phyloP scores from a whole-genome alignment of 2,888 invertebrate species.

The Erebia aethiops region DNA sequence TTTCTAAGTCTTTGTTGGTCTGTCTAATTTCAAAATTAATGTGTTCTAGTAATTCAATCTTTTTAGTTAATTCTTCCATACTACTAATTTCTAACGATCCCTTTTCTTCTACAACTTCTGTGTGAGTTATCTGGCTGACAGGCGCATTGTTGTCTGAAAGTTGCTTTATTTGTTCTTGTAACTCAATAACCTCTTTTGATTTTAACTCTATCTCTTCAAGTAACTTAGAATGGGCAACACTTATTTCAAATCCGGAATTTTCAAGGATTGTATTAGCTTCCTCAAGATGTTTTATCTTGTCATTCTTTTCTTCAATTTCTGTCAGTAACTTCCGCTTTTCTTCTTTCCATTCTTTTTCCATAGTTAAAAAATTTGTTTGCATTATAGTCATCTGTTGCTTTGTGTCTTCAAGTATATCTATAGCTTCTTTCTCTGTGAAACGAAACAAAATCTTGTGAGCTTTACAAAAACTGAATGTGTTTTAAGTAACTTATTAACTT shows the following conservation, averaged over 20 bases:
- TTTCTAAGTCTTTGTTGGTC: conserved; percentile 80
- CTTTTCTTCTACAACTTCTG: conserved; percentile 82
- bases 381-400: conserved; percentile 91
- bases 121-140: conserved; percentile 51
- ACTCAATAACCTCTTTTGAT: conserved; percentile 67
- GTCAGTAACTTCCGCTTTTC: conserved; percentile 83
- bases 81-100: conserved; percentile 76
- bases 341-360: conserved; percentile 87
- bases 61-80: conserved; percentile 71
- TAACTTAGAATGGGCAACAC: conserved; percentile 79
- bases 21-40: conserved; percentile 79
- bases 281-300: conserved; percentile 80
- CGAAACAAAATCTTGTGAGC: conserved; percentile 12
- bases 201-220: conserved; percentile 78
- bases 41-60: conserved; percentile 80
- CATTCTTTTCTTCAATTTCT: conserved; percentile 82
- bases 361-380: conserved; percentile 89
- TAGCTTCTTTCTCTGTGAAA: conserved; percentile 84
- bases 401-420: conserved; percentile 90
- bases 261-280: conserved; percentile 81
- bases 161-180: conserved; percentile 61
- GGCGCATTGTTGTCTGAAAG: conserved; percentile 45
- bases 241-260: conserved; percentile 75
- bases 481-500: not conserved
- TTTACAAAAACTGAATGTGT: not conserved